Conservation (phyloP, 1,140 invertebrate genomes). For the Drosophila arawakana region DNA sequence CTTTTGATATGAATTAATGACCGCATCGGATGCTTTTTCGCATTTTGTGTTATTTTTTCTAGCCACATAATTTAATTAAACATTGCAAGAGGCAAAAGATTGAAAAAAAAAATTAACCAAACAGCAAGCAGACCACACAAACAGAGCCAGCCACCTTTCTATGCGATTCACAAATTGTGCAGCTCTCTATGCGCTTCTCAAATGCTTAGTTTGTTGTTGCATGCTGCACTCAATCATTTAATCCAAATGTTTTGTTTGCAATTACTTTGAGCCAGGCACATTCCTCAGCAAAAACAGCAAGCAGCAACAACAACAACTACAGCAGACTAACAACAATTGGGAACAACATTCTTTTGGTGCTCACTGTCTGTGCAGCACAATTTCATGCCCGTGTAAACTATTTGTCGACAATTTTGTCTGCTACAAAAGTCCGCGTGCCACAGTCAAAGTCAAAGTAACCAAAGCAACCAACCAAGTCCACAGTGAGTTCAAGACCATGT, state of each 20-base stretch:
- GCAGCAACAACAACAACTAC: slow-evolving; percentile 39
- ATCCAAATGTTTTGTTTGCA: slow-evolving; percentile 60
- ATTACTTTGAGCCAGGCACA: slow-evolving; percentile 59
- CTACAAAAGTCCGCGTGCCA: slow-evolving; percentile 77
- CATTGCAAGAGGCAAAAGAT: slow-evolving; percentile 14
- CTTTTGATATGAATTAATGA: slow-evolving; percentile 82
- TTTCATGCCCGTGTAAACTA: slow-evolving; percentile 83
- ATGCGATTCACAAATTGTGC: slow-evolving; percentile 13
- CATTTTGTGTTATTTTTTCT: slow-evolving; percentile 19
- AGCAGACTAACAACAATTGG: slow-evolving; percentile 1
- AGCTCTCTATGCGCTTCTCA: slow-evolving; percentile 34
- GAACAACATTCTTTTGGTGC: slow-evolving; percentile 65
- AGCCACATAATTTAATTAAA: slow-evolving; percentile 70
- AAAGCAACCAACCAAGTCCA: background rate
- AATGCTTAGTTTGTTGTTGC: slow-evolving; percentile 47
- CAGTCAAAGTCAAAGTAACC: slow-evolving; percentile 21
- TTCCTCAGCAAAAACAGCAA: slow-evolving; percentile 51
- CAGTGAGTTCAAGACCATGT: slow-evolving; percentile 16
- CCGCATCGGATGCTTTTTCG: slow-evolving; percentile 26
- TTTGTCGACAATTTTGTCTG: slow-evolving; percentile 83
- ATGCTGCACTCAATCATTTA: slow-evolving; percentile 66
- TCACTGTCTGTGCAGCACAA: slow-evolving; percentile 56
- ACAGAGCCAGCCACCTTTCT: slow-evolving; percentile 32
- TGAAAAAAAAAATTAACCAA: too few species aligned
- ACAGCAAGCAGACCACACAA: slow-evolving; percentile 24